Evolutionary conservation across 2,113 vertebrate species (phyloP).

Genomic region (Trochalopteron elliotii): DNA sequence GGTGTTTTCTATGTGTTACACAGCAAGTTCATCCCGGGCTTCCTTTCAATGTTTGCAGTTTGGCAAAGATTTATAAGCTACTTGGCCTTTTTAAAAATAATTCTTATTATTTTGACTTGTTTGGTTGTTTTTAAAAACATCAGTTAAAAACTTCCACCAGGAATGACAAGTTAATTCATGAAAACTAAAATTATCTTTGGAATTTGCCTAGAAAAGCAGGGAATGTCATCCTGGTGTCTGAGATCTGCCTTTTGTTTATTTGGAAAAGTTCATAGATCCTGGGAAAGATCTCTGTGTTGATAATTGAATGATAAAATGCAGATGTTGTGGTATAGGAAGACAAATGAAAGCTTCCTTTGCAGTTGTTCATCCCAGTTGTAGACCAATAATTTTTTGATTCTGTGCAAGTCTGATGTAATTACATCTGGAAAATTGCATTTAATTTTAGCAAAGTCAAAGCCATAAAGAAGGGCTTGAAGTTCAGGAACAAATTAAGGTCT

Average conservation of each 20-base stretch:
- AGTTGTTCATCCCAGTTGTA: not conserved
- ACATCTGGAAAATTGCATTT: not conserved
- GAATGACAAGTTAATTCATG: not conserved
- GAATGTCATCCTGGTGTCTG: not conserved
- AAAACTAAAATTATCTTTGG: not conserved
- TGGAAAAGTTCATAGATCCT: not conserved
- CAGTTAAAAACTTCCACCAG: not conserved
- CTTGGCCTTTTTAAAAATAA: not conserved
- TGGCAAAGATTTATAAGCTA: not conserved
- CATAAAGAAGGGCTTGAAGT: not conserved
- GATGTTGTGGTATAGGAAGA: not conserved
- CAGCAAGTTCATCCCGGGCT: not conserved
- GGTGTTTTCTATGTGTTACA: not conserved
- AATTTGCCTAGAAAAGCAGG: not conserved
- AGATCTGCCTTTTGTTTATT: not conserved
- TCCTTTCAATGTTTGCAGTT: not conserved
- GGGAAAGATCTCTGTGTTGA: not conserved
- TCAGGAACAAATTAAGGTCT: not conserved
- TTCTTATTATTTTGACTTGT: not conserved
- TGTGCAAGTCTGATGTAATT: not conserved
- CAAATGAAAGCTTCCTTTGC: not conserved
- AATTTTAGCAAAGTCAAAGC: not conserved
- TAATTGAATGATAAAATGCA: not conserved
- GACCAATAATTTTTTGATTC: not conserved
- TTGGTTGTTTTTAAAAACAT: not conserved